phyloP scores from a whole-genome alignment of 2,797 vertebrate species.

The Antrozous pallidus region DNA sequence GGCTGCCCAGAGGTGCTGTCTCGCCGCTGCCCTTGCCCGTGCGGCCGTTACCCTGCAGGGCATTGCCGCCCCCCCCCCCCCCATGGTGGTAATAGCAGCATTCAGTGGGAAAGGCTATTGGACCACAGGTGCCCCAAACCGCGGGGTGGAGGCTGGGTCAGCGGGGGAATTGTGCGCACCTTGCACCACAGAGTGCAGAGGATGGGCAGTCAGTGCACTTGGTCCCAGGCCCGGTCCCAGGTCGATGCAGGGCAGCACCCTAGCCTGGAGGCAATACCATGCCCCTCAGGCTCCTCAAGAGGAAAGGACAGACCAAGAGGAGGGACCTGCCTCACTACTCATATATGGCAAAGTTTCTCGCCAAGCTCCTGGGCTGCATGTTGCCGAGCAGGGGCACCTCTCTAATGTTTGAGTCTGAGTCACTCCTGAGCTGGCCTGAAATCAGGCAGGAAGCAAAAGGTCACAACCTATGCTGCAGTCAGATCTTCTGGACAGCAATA shows the following conservation, averaged over 20 bases:
- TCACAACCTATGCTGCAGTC: too few relatives aligned
- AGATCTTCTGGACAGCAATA: too few relatives aligned
- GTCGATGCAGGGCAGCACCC: background rate
- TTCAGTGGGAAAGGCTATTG: conserved; percentile 74
- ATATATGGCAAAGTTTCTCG: conserved; percentile 89
- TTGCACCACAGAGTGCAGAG: background rate
- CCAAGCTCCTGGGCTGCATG: conserved; percentile 87
- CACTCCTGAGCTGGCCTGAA: too few relatives aligned
- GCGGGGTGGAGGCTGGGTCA: conserved; percentile 53
- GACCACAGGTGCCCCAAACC: conserved; percentile 24
- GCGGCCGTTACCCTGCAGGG: conserved; percentile 42
- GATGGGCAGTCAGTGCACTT: background rate
- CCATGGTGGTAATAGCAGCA: conserved; percentile 75
- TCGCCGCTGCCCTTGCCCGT: background rate
- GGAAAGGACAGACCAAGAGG: conserved; percentile 28
- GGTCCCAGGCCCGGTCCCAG: accelerated
- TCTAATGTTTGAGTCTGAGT: conserved; percentile 80
- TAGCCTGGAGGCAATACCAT: background rate
- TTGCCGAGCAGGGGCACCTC: conserved; percentile 85
- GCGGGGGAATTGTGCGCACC: background rate
- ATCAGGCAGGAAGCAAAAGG: too few relatives aligned
- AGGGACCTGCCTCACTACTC: conserved; percentile 60
- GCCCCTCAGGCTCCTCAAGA: background rate
- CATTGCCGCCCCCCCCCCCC: conserved; percentile 73
- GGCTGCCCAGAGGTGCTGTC: background rate